Percentiles rank a stretch among this genome's conserved stretches.
These are phyloP conservation scores for Clarias macrocephalus DNA, from an alignment of 2,113 vertebrate genomes.

Conservation along the genomic window DNA sequence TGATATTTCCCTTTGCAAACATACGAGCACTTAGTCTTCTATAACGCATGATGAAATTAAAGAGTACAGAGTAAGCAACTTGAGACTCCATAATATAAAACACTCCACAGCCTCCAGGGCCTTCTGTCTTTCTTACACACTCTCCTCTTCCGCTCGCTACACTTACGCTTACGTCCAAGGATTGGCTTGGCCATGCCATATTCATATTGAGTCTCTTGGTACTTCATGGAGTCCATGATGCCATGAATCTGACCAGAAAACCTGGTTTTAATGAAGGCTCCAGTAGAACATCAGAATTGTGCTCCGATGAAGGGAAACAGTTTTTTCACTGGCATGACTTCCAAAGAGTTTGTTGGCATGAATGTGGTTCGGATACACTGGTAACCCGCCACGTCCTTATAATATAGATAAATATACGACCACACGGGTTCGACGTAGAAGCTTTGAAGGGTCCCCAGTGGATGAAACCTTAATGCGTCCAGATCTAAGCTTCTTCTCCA, in stretches of 20 bases:
- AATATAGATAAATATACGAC: neutral
- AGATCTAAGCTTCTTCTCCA: neutral
- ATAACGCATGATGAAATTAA: neutral
- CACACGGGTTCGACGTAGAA: neutral
- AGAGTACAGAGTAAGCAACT: neutral
- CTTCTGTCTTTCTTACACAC: neutral
- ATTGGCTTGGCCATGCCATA: neutral
- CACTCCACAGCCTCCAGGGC: neutral
- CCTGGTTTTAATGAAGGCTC: neutral
- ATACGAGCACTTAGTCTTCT: neutral
- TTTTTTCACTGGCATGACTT: neutral
- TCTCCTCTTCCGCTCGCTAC: neutral
- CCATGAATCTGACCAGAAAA: neutral
- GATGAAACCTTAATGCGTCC: neutral
- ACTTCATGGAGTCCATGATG: neutral
- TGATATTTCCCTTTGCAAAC: neutral
- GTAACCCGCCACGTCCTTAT: neutral
- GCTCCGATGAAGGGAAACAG: neutral
- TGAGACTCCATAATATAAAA: neutral
- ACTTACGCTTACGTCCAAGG: neutral
- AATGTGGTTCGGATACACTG: neutral
- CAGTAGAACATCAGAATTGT: neutral
- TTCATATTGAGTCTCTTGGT: neutral
- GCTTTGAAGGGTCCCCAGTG: neutral
- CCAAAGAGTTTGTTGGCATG: neutral